Conservation (phyloP, 92 coral and sea anemone genomes). For the Phenganax stokvisi region DNA sequence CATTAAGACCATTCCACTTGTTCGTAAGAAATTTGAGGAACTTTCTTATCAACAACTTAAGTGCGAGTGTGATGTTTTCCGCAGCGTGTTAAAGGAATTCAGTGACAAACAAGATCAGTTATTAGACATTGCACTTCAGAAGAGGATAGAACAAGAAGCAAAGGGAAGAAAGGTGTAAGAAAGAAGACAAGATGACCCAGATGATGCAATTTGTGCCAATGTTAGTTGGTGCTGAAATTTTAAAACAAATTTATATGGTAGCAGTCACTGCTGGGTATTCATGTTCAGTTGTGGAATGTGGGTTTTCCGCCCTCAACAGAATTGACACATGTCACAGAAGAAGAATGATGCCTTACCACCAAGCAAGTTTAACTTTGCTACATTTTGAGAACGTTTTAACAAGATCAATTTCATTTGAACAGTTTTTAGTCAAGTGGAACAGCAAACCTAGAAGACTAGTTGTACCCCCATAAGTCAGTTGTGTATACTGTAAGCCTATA, state of each 20-base stretch:
- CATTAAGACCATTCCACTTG: slow-evolving; percentile 25
- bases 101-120: slow-evolving; percentile 3
- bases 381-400: slow-evolving; percentile 31
- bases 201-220: slow-evolving; percentile 12
- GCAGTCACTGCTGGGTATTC: slow-evolving; percentile 12
- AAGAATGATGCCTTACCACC: slow-evolving; percentile 21
- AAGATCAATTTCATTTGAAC: slow-evolving; percentile 29
- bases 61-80: slow-evolving; percentile 19
- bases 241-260: slow-evolving; percentile 1
- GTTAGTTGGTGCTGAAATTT: slow-evolving; percentile 29
- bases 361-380: slow-evolving; percentile 9
- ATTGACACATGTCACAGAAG: slow-evolving; percentile 25
- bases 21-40: slow-evolving; percentile 13
- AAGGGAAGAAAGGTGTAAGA: slow-evolving; percentile 8
- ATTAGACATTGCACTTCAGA: neutral
- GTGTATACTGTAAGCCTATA: neutral
- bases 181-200: slow-evolving; percentile 15
- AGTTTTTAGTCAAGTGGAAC: slow-evolving; percentile 32
- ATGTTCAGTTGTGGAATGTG: neutral
- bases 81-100: slow-evolving; percentile 13
- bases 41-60: slow-evolving; percentile 1
- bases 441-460: slow-evolving; percentile 26
- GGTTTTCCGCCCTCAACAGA: slow-evolving; percentile 14
- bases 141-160: slow-evolving; percentile 23
- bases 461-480: neutral